Percentiles rank a stretch among this genome's conserved stretches.
These are phyloP conservation scores for Sterna hirundo DNA, from an alignment of 2,113 vertebrate genomes.

Conservation along the genomic window DNA sequence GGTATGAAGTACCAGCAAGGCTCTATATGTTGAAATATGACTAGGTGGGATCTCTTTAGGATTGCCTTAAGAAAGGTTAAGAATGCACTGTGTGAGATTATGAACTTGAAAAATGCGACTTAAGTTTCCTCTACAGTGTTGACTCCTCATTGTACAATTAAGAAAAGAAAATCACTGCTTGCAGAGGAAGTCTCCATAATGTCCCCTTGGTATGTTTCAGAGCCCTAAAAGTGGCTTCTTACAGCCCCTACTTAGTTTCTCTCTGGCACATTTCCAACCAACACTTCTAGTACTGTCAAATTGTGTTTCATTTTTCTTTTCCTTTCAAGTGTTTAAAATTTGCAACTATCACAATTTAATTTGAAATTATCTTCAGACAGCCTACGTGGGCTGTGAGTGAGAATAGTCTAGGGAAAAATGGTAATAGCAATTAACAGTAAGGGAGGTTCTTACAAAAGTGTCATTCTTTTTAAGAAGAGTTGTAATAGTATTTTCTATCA, in stretches of 20 bases:
- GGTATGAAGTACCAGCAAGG: neutral
- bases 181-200: neutral
- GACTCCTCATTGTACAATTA: neutral
- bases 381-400: neutral
- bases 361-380: slow-evolving; percentile 63
- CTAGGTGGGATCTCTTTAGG: neutral
- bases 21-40: neutral
- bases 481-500: slow-evolving; percentile 53
- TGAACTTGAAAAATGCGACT: neutral
- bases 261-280: neutral
- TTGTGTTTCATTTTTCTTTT: neutral
- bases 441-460: slow-evolving; percentile 4
- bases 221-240: neutral
- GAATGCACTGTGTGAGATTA: neutral
- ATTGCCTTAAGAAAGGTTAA: neutral
- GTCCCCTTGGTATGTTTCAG: neutral
- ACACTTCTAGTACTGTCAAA: neutral
- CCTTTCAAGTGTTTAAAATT: slow-evolving; percentile 1
- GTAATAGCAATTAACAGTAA: slow-evolving; percentile 45
- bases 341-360: slow-evolving; percentile 44
- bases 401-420: neutral
- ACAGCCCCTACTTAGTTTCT: neutral
- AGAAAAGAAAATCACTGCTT: neutral
- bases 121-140: neutral
- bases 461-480: neutral